Evolutionary conservation across 1,140 invertebrate genomes (phyloP), one percentile per base, ranked within the genome.

Genomic region (Alviniconcha marisindica): DNA sequence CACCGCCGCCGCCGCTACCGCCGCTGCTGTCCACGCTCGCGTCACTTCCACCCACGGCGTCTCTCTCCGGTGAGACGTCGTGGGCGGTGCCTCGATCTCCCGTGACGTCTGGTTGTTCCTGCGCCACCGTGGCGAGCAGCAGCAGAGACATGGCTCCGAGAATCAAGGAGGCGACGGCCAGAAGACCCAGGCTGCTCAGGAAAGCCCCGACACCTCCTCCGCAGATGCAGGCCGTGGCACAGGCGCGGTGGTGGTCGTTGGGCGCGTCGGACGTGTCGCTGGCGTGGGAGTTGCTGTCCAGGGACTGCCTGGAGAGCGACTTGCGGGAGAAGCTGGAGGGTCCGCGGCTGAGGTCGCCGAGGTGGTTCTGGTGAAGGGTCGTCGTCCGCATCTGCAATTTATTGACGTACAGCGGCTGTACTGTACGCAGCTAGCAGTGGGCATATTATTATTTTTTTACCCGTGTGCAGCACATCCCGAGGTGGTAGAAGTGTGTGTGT

Each of bases 101-200:
- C 18, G 78, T 28, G 28, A 42, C 33, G 40, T 48, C 82, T n/a
- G 77, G 42, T 14, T 82, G 40, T 15, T 77, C 79, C 40, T 79
- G 42, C n/a, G 71, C 40, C 42, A 86, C 18, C 14, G 78, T 56
- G 42, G 85, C 71, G 44, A 88, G 78, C n/a, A 88, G 36, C 81
- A 86, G 85, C 18, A 87, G 21, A 15, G 83, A 79, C 51, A 87
- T 77, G 42, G 56, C 83, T 18, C 42, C 44, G 10, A 87, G 77
- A 36, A 87, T 78, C 4, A 87, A 63, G 33, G 87, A 85, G 40
- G 83, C 83, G 63, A 86, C 28, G 18, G 77, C 84, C 78, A 88
- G 51, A 1, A 86, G 36, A 18, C 73, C 85, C 38, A 88, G 73
- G 60, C 87, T 86, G 82, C 73, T 81, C 71, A 85, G 71, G 69